Conservation (phyloP, 2,888 invertebrate species). For the Leptothorax acervorum region DNA sequence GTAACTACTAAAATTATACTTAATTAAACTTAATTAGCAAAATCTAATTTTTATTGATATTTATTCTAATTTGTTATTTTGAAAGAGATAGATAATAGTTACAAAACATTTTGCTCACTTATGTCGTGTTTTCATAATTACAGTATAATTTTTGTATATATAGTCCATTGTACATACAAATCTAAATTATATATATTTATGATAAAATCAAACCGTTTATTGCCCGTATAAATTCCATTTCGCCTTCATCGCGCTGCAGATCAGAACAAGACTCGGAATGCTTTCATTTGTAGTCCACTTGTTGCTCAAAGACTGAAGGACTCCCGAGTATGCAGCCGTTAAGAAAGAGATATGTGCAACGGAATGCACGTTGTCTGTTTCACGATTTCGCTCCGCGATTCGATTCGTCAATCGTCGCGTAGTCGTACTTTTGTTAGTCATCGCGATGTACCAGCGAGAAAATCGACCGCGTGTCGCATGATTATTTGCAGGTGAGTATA, state of each 20-base stretch:
- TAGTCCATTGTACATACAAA: not conserved
- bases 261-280: constrained; percentile 51
- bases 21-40: not conserved
- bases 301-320: constrained; percentile 64
- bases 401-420: not conserved
- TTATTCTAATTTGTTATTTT: constrained; percentile 7
- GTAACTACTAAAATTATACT: too few species aligned
- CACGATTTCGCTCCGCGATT: not conserved
- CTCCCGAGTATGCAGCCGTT: constrained; percentile 47
- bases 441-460: constrained; percentile 26
- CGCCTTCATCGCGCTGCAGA: constrained; percentile 20
- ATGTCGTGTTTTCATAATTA: not conserved
- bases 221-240: constrained; percentile 39
- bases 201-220: constrained; percentile 12
- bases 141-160: not conserved
- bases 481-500: constrained; percentile 54
- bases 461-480: constrained; percentile 42
- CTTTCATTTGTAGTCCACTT: constrained; percentile 69
- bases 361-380: not conserved
- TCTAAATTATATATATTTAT: constrained; percentile 8
- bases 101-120: not conserved
- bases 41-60: not conserved
- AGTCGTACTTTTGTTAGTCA: not conserved
- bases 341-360: constrained; percentile 61
- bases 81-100: not conserved